Percentiles rank a stretch among this genome's conserved stretches.
These are phyloP conservation scores for Mermis nigrescens DNA, from an alignment of 2,888 invertebrate genomes.

Conservation along the genomic window DNA sequence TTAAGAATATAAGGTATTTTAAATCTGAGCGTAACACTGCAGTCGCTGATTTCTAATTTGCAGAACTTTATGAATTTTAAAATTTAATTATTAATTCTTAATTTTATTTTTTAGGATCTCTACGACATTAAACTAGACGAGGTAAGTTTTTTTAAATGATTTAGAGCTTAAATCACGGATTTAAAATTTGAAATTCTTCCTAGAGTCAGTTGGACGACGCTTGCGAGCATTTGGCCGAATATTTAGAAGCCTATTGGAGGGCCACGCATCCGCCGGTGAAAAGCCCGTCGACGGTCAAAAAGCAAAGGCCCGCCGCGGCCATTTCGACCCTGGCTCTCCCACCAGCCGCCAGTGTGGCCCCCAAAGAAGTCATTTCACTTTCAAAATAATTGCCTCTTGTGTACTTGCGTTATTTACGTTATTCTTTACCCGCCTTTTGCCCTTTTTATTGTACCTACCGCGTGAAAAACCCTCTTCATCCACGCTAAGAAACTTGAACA, in stretches of 20 bases:
- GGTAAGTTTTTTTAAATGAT: neutral
- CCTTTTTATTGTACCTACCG: too few species aligned
- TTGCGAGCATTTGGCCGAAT: constrained; percentile 89
- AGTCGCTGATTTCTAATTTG: too few species aligned
- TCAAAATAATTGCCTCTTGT: too few species aligned
- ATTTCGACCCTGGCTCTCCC: neutral
- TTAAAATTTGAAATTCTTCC: neutral
- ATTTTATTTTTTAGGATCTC: neutral
- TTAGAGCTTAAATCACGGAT: constrained; percentile 5
- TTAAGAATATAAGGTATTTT: too few species aligned
- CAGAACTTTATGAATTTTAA: too few species aligned
- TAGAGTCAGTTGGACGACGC: constrained; percentile 92
- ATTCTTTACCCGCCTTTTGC: too few species aligned
- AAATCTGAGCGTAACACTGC: too few species aligned
- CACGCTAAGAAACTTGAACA: too few species aligned
- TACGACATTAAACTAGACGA: neutral
- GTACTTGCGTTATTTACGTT: too few species aligned
- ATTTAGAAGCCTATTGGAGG: constrained; percentile 86
- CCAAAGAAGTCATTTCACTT: too few species aligned
- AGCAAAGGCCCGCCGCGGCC: constrained; percentile 6
- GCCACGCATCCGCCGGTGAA: constrained; percentile 61
- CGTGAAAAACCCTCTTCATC: too few species aligned
- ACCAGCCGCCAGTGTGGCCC: neutral
- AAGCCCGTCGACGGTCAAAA: constrained; percentile 11
- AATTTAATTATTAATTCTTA: neutral